Evolutionary conservation across 2,888 invertebrate genomes (phyloP), one percentile per base, ranked within the genome.

Genomic region (Tenthredo notha): DNA sequence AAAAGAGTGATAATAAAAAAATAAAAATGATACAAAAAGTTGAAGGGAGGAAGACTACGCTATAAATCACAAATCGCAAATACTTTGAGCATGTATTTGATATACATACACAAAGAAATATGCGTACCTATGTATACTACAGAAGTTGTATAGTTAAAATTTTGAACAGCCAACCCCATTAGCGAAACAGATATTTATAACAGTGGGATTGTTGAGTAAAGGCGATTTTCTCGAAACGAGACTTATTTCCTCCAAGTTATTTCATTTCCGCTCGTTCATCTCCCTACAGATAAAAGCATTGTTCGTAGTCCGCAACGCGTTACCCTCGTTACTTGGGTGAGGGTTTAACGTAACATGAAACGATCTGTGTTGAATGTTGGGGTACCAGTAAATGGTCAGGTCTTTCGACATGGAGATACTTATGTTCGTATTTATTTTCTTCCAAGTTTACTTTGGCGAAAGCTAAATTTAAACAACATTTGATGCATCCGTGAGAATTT

Each of bases 241-340:
- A 84, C 61, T 84, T 84, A 84, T 77, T 84, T 84, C 74, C 75
- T 75, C 12, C 43, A 25, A 84, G 75, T 75, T 84, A 84, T 84
- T 75, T 84, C 75, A 84, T 84, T 75, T 84, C 75, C 84, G 84
- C 75, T 84, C 61, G 10, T 84, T 84, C 47, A 67, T 84, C 77
- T 72, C 47, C 54, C 70, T 15, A 29, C 37, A 37, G 72, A 54
- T 72, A 70, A 84, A 72, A 72, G 67, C 84, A 84, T 84, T 84
- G 84, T 72, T 84, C 72, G 70, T 12, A n/a, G 50, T 50, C 29
- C 54, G 54, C 77, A 54, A 25, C 50, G 77, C 77, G 77, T 77
- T 33, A 33, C 50, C 50, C 77, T 54, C n/a, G 18, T 25, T 33
- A n/a, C 18, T 47, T 33, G 29, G 33, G 50, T 33, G 50, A 12